phyloP scores from a whole-genome alignment of 2,113 vertebrate genomes.

The Acrocephalus arundinaceus region DNA sequence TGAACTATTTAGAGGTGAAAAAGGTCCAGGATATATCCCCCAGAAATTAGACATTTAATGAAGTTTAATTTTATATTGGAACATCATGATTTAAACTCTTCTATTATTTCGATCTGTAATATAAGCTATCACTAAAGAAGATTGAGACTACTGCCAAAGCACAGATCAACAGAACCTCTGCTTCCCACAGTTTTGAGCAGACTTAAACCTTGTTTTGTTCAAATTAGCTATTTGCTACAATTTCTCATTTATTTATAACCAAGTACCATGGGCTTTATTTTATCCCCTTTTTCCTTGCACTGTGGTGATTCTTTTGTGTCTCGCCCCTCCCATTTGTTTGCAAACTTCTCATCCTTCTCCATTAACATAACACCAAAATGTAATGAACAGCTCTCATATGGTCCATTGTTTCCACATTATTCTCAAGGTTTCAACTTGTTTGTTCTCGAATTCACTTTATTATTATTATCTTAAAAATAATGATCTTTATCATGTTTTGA shows the following conservation, averaged over 20 bases:
- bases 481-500: background rate
- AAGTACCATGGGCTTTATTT: background rate
- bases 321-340: background rate
- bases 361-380: background rate
- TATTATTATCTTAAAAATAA: background rate
- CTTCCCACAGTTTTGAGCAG: background rate
- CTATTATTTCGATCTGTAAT: background rate
- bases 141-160: background rate
- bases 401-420: background rate
- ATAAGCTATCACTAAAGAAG: background rate
- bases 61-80: background rate
- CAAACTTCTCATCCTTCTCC: background rate
- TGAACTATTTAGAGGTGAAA: background rate
- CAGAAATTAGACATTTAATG: background rate
- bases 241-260: background rate
- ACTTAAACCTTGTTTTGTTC: background rate
- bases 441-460: background rate
- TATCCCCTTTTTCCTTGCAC: background rate
- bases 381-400: background rate
- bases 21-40: background rate
- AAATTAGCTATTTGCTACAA: background rate
- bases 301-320: accelerated
- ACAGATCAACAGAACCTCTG: background rate
- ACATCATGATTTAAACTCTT: background rate
- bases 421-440: background rate